Base-by-base conservation (phyloP, 1,140 invertebrate species). In the Drosophila albomicans region DNA sequence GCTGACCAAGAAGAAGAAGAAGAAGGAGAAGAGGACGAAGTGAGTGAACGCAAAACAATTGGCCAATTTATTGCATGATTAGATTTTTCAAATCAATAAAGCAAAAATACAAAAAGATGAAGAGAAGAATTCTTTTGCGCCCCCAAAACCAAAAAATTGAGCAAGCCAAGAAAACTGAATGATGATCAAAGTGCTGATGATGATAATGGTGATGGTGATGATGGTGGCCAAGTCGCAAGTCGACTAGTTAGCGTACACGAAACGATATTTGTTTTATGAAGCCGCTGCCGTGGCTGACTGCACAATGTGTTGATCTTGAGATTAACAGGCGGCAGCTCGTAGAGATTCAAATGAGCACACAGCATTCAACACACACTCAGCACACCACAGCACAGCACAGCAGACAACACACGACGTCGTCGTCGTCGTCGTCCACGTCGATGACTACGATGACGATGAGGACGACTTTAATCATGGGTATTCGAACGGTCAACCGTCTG, bases 51-150 rank as follows among this genome's bases (percentile, higher is more conserved):
- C 20, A 72, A 85, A 85, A 89, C 85, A 89, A 89, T 89, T 89
- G 85, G 85, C 86, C 85, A 89, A 89, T 89, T 89, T 89, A 89
- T 90, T 75, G 85, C 85, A 90, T 89, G 85, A 89, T 89, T 89
- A 89, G 86, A 90, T 89, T 81, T 85, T 85, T 70, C 63, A 84
- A 89, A 88, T 88, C 85, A 90, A 88, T 85, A 81, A 81, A 79
- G 66, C 57, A 68, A 74, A 54, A 56, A 15, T 3, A 56, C 15
- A 56, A 56, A 38, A 8, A 7, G 6, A 32, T 32, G 7, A 32
- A 7, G 5, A 32, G 30, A 38, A 38, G 30, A 35, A 56, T 57
- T 41, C 72, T 74, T 86, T 70, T 70, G 8, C 65, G 67, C 73
- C 81, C 59, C 59, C 20, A 25, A 77, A 76, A 81, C 72, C 3